Evolutionary conservation across 1,140 invertebrate genomes (phyloP), one percentile per base, ranked within the genome.

Genomic region (Drosophila orosa): DNA sequence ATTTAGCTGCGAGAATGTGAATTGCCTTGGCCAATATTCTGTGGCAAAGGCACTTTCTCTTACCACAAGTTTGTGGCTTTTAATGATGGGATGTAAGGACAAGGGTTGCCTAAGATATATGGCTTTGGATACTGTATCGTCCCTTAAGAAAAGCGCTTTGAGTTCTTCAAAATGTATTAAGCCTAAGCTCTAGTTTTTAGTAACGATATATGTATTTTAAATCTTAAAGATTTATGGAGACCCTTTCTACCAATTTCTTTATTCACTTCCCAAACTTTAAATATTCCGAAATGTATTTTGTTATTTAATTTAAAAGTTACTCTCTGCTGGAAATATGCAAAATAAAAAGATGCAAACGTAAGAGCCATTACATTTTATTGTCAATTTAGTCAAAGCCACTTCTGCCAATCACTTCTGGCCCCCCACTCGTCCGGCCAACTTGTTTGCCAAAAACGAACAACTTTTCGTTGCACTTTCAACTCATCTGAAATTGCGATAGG

Each of bases 401-500:
- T 35, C 5, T 54, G 50, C 15, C 15, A 40, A 40, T 62, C 25
- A 57, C 47, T 25, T 19, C 19, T 45, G 29, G 42, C 2, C 24
- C 7, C 27, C 27, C 19, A 39, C 7, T 22, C 25, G 5, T 27
- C 19, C 24, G 19, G 10, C 8, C 9, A 63, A 65, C 29, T 48
- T 63, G 17, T 48, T 67, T 48, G 31, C 27, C 59, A 37, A 62
- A 47, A 47, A 63, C 9, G 58, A 39, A 50, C 19, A 63, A 47
- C 29, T 47, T 59, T 48, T 29, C 25, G 45, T 37, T 48, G 33
- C 55, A 63, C 60, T 50, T 45, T 25, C 59, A 68, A 68, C 65
- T 42, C 45, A 42, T 33, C 33, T 42, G 65, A 65, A 68, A 66
- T 65, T 68, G 65, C 44, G 65, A 68, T 66, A 68, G 60, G 65